Evolutionary conservation across 2,113 vertebrate genomes (phyloP).

Genomic region (Eurypyga helias): DNA sequence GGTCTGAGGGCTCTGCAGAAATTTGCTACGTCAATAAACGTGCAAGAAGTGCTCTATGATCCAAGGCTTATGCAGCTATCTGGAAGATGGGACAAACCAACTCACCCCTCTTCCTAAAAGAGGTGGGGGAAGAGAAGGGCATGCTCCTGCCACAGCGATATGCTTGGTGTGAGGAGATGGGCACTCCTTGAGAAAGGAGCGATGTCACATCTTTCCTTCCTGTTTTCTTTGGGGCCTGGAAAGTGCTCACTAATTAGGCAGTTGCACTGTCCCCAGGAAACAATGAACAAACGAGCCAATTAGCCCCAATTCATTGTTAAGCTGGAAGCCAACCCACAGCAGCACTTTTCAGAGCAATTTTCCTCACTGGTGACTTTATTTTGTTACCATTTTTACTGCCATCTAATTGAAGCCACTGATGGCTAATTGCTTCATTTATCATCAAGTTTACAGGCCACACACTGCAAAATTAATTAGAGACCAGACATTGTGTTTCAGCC

Average conservation of each 20-base stretch:
- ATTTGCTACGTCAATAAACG: background rate
- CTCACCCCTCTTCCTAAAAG: background rate
- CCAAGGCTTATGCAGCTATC: background rate
- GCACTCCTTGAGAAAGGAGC: background rate
- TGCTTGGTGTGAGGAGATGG: background rate
- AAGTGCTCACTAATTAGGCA: background rate
- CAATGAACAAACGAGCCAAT: conserved; percentile 44
- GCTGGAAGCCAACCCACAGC: background rate
- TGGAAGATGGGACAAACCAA: background rate
- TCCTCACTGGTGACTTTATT: conserved; percentile 49
- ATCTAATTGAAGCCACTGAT: conserved; percentile 64
- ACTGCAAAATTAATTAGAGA: conserved; percentile 60
- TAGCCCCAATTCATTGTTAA: conserved; percentile 27
- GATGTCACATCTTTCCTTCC: background rate
- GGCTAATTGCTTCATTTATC: conserved; percentile 67
- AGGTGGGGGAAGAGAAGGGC: background rate
- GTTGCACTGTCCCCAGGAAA: background rate
- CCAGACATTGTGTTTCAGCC: conserved; percentile 27
- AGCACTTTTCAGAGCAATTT: conserved; percentile 25
- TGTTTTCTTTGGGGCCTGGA: background rate
- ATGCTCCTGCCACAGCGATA: background rate
- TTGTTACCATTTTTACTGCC: conserved; percentile 62
- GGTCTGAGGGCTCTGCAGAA: background rate
- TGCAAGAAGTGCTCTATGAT: background rate
- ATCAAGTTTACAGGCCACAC: conserved; percentile 60